Evolutionary conservation across 2,888 invertebrate species (phyloP).

Genomic region (Polymixis lichenea): DNA sequence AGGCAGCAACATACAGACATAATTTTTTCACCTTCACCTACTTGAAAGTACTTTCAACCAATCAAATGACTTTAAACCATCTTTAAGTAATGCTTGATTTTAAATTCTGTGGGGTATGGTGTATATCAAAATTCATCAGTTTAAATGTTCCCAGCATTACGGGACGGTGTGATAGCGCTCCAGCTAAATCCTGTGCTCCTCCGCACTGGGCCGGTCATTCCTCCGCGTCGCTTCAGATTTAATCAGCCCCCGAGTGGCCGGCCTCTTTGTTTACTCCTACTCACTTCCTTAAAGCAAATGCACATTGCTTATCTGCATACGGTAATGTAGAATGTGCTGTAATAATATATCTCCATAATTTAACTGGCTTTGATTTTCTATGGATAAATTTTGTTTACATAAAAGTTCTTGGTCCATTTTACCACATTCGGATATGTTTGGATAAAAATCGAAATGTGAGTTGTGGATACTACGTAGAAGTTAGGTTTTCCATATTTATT

Average conservation of each 20-base stretch:
- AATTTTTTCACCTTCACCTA: neutral
- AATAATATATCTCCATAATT: neutral
- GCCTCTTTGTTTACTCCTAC: constrained; percentile 62
- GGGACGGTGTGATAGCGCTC: constrained; percentile 51
- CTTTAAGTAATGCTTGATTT: neutral
- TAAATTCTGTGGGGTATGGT: neutral
- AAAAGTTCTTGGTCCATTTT: neutral
- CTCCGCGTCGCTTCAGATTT: constrained; percentile 84
- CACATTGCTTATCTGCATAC: constrained; percentile 25
- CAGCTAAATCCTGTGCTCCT: constrained; percentile 67
- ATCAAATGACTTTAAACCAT: neutral
- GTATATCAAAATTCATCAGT: too few species aligned
- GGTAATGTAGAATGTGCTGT: neutral
- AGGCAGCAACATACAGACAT: constrained; percentile 14
- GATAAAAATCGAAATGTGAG: too few species aligned
- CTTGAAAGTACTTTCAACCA: neutral
- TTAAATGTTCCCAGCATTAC: neutral
- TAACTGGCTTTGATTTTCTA: neutral
- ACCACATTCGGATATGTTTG: neutral
- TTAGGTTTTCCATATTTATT: neutral
- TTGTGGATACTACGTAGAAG: too few species aligned
- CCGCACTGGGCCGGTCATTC: constrained; percentile 77
- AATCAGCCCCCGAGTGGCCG: constrained; percentile 75
- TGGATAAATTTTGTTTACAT: neutral
- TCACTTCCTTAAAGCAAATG: constrained; percentile 54